phyloP scores from a whole-genome alignment of 1,140 invertebrate genomes.

The Microvelia longipes region DNA sequence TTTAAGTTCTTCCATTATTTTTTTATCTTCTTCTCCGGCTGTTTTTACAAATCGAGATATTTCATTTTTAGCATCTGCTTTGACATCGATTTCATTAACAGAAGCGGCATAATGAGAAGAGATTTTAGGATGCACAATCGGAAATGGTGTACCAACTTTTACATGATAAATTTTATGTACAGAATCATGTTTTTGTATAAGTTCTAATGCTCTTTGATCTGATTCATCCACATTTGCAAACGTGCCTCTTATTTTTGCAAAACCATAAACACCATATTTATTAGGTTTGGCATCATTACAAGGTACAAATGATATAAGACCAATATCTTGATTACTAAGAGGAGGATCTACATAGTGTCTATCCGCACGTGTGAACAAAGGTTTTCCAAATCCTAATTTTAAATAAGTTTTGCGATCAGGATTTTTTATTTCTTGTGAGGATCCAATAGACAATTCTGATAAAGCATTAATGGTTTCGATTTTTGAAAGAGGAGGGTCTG shows the following conservation, averaged over 20 bases:
- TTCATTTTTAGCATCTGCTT: neutral
- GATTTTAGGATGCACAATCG: neutral
- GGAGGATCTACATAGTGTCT: neutral
- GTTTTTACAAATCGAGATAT: neutral
- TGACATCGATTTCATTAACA: neutral
- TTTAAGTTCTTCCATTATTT: neutral
- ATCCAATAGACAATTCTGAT: neutral
- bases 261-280: neutral
- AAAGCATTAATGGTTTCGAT: neutral
- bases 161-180: neutral
- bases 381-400: neutral
- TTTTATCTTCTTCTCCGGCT: neutral
- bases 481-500: neutral
- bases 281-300: neutral
- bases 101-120: neutral
- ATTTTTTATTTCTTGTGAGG: neutral
- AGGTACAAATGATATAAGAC: neutral
- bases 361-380: neutral
- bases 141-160: neutral
- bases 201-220: neutral
- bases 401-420: neutral
- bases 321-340: neutral
- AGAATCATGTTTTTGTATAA: neutral
- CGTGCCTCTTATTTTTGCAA: neutral
- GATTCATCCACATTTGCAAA: neutral